Conservation (phyloP, 1,140 invertebrate species). For the Procambarus virginalis region DNA sequence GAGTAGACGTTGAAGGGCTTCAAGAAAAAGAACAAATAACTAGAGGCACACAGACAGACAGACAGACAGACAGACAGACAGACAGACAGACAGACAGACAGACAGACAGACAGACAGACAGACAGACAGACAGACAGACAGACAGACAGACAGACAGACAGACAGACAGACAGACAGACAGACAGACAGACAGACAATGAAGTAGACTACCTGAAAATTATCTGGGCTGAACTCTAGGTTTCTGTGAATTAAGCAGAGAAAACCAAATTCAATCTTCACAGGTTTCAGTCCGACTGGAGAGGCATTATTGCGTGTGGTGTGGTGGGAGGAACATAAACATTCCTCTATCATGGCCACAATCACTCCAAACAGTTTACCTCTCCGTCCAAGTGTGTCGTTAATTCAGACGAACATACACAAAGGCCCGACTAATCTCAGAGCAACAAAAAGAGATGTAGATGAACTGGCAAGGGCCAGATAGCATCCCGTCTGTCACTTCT, state of each 20-base stretch:
- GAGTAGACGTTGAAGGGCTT: too few relatives aligned
- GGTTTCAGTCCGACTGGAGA: not conserved
- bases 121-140: not conserved
- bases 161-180: not conserved
- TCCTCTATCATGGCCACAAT: constrained; percentile 6
- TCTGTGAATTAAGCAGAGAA: not conserved
- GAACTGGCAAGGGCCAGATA: not conserved
- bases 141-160: not conserved
- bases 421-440: not conserved
- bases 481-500: constrained; percentile 10
- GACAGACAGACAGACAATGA: not conserved
- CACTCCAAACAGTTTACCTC: constrained; percentile 31
- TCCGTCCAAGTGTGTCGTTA: not conserved
- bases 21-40: too few relatives aligned
- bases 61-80: too few relatives aligned
- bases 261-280: not conserved
- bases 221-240: not conserved
- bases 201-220: not conserved
- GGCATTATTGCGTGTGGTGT: not conserved
- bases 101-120: not conserved
- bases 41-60: too few relatives aligned
- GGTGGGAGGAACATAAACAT: constrained; percentile 5
- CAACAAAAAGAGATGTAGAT: not conserved
- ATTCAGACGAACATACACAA: not conserved
- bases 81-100: constrained; percentile 5